Percentiles rank a stretch among this genome's conserved stretches.
Conservation (phyloP, 1,140 invertebrate species). For the Drosophila suzukii region DNA sequence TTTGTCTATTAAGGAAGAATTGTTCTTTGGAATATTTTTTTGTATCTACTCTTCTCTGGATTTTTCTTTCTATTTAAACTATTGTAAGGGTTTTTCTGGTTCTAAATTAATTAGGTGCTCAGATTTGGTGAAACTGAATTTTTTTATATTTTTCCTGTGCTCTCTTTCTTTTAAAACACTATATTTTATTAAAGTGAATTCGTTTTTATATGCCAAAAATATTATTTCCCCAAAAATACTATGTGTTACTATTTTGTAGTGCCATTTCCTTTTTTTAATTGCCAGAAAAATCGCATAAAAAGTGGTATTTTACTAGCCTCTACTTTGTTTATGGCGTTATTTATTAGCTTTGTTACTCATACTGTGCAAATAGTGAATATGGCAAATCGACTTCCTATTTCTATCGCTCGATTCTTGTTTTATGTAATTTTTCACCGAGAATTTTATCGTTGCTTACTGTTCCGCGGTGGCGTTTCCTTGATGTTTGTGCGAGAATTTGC, state of each 20-base stretch:
- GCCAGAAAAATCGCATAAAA: not conserved
- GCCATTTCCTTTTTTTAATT: not conserved
- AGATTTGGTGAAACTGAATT: too few species aligned
- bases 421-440: slow-evolving; percentile 47
- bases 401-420: slow-evolving; percentile 27
- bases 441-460: slow-evolving; percentile 48
- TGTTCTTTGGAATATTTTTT: not conserved
- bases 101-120: too few species aligned
- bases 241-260: not conserved
- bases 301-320: not conserved
- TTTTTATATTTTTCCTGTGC: too few species aligned
- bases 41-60: too few species aligned
- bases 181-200: not conserved
- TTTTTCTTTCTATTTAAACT: not conserved
- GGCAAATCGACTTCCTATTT: slow-evolving; percentile 45
- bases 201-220: not conserved
- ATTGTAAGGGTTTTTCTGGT: too few species aligned
- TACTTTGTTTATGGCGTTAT: not conserved
- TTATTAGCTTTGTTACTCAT: slow-evolving; percentile 5
- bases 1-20: not conserved
- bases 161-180: too few species aligned
- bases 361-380: slow-evolving; percentile 11
- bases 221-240: not conserved
- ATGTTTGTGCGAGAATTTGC: slow-evolving; percentile 49
- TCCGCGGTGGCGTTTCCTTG: slow-evolving; percentile 45